Evolutionary conservation across 1,140 invertebrate genomes (phyloP).

Genomic region (Microplitis mediator): DNA sequence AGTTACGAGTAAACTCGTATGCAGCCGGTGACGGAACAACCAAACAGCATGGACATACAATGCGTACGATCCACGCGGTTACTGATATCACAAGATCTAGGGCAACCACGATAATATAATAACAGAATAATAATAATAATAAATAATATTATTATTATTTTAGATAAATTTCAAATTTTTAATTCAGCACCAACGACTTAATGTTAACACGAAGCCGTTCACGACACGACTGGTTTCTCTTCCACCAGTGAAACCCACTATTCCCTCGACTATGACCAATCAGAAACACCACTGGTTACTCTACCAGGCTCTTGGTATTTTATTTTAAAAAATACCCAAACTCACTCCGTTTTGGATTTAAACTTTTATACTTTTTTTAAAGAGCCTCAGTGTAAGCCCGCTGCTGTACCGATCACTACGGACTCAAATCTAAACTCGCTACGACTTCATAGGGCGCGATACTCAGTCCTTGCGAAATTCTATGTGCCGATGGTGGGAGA

Average conservation of each 20-base stretch:
- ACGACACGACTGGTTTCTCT: slow-evolving; percentile 17
- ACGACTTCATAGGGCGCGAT: slow-evolving; percentile 25
- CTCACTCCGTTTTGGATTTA: neutral
- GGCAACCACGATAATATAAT: neutral
- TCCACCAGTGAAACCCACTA: neutral
- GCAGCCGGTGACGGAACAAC: slow-evolving; percentile 37
- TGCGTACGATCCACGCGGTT: slow-evolving; percentile 13
- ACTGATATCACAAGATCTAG: neutral
- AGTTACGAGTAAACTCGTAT: neutral
- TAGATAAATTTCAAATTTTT: neutral
- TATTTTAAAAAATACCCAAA: no score
- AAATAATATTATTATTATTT: neutral
- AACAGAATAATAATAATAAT: no score
- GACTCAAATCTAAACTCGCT: slow-evolving; percentile 10
- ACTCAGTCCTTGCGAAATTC: slow-evolving; percentile 31
- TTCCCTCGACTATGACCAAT: neutral
- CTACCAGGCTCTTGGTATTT: no score
- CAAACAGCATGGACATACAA: slow-evolving; percentile 29
- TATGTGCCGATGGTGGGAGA: slow-evolving; percentile 23
- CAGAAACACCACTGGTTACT: neutral
- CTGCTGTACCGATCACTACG: slow-evolving; percentile 11
- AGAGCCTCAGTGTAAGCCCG: neutral
- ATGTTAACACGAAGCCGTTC: neutral
- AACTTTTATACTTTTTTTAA: neutral
- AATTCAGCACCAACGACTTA: neutral